These are phyloP conservation scores for Leptinotarsa texana DNA, from an alignment of 1,140 invertebrate species.

Conservation along the genomic window DNA sequence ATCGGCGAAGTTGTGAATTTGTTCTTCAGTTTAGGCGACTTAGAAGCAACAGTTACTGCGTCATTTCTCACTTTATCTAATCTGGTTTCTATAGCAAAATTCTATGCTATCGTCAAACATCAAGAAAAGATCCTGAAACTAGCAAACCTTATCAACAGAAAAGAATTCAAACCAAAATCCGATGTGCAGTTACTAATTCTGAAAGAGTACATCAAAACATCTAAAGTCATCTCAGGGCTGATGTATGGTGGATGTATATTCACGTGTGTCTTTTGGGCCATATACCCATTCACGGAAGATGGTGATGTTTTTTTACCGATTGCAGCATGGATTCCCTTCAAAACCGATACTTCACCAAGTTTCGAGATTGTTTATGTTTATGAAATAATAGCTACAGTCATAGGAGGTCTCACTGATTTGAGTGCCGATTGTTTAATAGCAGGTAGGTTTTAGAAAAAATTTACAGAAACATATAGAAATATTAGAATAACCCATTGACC, in stretches of 20 bases:
- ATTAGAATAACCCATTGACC: background rate
- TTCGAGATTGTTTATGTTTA: constrained; percentile 28
- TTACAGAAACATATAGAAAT: background rate
- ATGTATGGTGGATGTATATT: constrained; percentile 24
- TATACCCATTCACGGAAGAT: constrained; percentile 28
- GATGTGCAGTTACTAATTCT: constrained; percentile 15
- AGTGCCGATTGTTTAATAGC: constrained; percentile 26
- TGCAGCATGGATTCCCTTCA: constrained; percentile 23
- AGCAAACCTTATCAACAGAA: constrained; percentile 20
- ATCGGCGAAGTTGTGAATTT: constrained; percentile 4
- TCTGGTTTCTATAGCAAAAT: constrained; percentile 25
- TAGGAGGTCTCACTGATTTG: constrained; percentile 27
- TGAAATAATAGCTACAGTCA: constrained; percentile 28
- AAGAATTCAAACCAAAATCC: constrained; percentile 28
- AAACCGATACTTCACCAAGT: constrained; percentile 6
- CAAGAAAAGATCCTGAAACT: constrained; percentile 13
- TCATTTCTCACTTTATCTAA: constrained; percentile 29
- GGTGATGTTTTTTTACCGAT: constrained; percentile 22
- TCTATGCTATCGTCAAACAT: constrained; percentile 18
- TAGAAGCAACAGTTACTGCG: constrained; percentile 27
- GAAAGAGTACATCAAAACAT: constrained; percentile 17
- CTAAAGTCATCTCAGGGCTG: constrained; percentile 24
- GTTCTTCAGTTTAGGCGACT: constrained; percentile 14
- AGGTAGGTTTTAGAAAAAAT: background rate
- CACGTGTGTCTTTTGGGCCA: constrained; percentile 26